phyloP scores from a whole-genome alignment of 2,888 invertebrate species.

The Pyralis farinalis region DNA sequence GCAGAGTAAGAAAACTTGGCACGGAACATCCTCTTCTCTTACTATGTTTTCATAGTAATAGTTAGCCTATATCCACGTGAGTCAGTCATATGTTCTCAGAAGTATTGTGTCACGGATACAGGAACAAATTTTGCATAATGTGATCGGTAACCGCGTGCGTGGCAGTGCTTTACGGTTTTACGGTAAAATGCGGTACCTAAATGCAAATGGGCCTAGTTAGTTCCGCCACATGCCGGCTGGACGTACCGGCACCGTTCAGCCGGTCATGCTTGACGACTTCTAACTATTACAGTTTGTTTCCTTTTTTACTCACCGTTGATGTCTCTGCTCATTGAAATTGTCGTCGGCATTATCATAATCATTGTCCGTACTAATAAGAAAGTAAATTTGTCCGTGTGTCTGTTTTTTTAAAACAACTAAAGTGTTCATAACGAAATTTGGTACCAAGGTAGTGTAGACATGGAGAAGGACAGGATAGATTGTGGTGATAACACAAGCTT shows the following conservation, averaged over 20 bases:
- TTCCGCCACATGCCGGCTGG: conserved; percentile 62
- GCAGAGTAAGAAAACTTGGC: too few species aligned
- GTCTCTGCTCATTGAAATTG: conserved; percentile 4
- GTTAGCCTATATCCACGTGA: not conserved
- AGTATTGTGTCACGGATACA: conserved; percentile 8
- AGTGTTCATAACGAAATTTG: too few species aligned
- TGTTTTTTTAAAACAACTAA: too few species aligned
- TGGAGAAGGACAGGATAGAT: too few species aligned
- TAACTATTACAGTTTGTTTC: conserved; percentile 33
- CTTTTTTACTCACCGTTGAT: conserved; percentile 25
- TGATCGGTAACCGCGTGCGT: conserved; percentile 34
- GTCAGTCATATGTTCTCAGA: not conserved
- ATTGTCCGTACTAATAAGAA: too few species aligned
- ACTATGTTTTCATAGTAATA: too few species aligned
- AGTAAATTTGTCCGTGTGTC: too few species aligned
- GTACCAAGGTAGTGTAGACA: too few species aligned
- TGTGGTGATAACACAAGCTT: too few species aligned
- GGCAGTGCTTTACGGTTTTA: conserved; percentile 42
- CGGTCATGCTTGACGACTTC: conserved; percentile 48
- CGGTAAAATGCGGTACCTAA: conserved; percentile 62
- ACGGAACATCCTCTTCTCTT: too few species aligned
- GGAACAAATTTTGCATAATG: conserved; percentile 34
- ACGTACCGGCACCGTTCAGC: conserved; percentile 29
- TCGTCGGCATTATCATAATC: conserved; percentile 1
- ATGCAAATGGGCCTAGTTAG: conserved; percentile 62